Evolutionary conservation across 2,113 vertebrate genomes (phyloP).

Genomic region (Oreochromis spilurus): DNA sequence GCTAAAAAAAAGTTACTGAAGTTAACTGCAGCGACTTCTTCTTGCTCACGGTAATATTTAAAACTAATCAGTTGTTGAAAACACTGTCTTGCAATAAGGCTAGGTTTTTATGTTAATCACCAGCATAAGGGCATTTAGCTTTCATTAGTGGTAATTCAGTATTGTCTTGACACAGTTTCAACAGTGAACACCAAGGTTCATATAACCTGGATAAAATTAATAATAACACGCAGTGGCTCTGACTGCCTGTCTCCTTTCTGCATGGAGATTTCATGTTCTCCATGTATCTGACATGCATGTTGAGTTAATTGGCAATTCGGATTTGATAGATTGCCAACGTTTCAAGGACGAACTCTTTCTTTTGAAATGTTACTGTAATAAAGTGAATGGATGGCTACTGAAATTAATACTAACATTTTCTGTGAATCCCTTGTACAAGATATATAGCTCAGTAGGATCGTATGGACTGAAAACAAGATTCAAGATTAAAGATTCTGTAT

Average conservation of each 20-base stretch:
- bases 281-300: not conserved
- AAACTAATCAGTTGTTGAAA: not conserved
- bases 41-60: rapidly evolving
- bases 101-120: not conserved
- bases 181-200: not conserved
- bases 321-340: not conserved
- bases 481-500: not conserved
- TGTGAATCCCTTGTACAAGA: rapidly evolving
- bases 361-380: not conserved
- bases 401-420: not conserved
- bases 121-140: not conserved
- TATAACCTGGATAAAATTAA: not conserved
- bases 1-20: not conserved
- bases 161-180: not conserved
- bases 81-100: not conserved
- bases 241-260: not conserved
- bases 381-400: not conserved
- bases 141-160: not conserved
- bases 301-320: not conserved
- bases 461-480: not conserved
- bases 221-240: not conserved
- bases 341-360: not conserved
- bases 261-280: not conserved
- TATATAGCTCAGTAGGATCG: not conserved
- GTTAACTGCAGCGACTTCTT: not conserved